phyloP scores from a whole-genome alignment of 2,888 invertebrate species.

The Saturnia pavonia region DNA sequence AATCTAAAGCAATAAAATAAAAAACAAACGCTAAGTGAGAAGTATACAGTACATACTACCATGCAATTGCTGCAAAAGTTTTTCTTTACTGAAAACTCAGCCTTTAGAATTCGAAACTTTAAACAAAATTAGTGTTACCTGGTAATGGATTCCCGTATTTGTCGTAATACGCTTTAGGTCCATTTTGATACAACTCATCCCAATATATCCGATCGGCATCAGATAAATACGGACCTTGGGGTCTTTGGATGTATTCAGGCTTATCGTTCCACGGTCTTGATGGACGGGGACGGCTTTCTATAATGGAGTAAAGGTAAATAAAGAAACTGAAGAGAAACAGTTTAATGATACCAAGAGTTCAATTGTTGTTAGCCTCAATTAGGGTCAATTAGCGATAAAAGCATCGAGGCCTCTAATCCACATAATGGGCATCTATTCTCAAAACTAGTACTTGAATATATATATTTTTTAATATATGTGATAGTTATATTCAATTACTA shows the following conservation, averaged over 20 bases:
- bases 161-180: slow-evolving; percentile 75
- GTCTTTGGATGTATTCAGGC: slow-evolving; percentile 42
- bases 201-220: slow-evolving; percentile 70
- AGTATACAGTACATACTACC: no score
- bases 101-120: neutral
- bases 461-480: no score
- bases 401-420: no score
- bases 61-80: no score
- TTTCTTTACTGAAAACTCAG: neutral
- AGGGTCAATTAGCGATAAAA: no score
- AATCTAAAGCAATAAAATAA: no score
- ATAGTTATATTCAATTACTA: no score
- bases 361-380: no score
- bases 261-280: slow-evolving; percentile 35
- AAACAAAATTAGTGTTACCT: slow-evolving; percentile 45
- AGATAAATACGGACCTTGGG: slow-evolving; percentile 60
- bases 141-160: slow-evolving; percentile 74
- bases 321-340: neutral
- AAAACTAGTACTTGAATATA: no score
- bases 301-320: neutral
- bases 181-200: slow-evolving; percentile 71
- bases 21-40: no score
- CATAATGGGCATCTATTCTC: no score
- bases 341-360: no score
- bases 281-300: slow-evolving; percentile 39